Evolutionary conservation across 2,113 vertebrate species (phyloP), one percentile per base, ranked within the genome.

Genomic region (Alexandromys fortis): DNA sequence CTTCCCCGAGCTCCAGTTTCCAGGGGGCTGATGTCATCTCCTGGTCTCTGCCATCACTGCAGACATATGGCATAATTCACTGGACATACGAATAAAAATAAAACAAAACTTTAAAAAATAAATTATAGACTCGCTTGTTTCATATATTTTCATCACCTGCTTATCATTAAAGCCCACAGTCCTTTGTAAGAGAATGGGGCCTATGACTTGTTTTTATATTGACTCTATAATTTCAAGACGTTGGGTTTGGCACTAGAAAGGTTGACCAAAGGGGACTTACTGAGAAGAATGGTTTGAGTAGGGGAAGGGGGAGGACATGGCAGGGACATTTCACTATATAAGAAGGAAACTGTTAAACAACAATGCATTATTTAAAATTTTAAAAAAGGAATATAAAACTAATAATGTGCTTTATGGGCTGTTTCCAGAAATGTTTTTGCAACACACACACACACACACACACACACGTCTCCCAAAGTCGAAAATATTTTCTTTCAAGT

Each of bases 221-320:
- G 52, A 55, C 47, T 8, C 26, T 68, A 45, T 83, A 42, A 88
- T 24, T 94, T 90, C 85, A 90, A 94, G 67, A 75, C 90, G 24
- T 10, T 65, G 33, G 11, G 83, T 24, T 94, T 70, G 65, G 70
- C 49, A 90, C 22, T 86, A 52, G 58, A 86, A 93, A 82, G 21
- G 8, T 9, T 65, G 22, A 42, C 1, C 33, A 19, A 21, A 49
- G 12, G 6, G 4, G 38, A 42, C 81, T 28, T 65, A 1, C 58
- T 45, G 58, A 16, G n/a, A 85, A 17, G 26, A 58, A 79, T 30
- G 52, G 2, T 45, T 65, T 85, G n/a, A 65, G 26, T 63, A 38
- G 38, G 21, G 70, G 13, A 81, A 52, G 24, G 7, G 65, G n/a
- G 81, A 16, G 24, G 6, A 2, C 1, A 0, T 63, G 1, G 28